Conservation (phyloP, 64 coral and sea anemone species). For the Montipora efflorescens region DNA sequence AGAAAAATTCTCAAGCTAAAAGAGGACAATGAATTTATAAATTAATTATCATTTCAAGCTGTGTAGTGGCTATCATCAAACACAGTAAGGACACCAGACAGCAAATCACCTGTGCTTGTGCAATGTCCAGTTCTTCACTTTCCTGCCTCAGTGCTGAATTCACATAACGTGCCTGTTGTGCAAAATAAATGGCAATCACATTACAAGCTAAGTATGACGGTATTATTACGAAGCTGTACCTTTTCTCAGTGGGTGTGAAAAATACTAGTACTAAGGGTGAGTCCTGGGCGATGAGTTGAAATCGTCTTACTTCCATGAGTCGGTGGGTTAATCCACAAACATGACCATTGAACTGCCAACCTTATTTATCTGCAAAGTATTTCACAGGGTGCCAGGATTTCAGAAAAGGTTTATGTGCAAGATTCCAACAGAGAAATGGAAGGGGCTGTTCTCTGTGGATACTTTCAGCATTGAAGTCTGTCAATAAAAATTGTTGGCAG, state of each 20-base stretch:
- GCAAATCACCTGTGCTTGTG: constrained; percentile 58
- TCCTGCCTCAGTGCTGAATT: constrained; percentile 90
- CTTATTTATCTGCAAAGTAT: no score
- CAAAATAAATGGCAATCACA: not conserved
- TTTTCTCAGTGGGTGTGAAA: not conserved
- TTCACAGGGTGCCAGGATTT: no score
- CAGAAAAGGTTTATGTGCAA: no score
- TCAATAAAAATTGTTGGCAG: no score
- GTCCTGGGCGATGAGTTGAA: not conserved
- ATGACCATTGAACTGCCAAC: no score
- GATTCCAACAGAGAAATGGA: no score
- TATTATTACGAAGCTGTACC: no score
- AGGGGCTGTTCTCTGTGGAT: no score
- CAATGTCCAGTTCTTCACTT: constrained; percentile 71
- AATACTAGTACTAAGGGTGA: not conserved
- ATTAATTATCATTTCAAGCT: not conserved
- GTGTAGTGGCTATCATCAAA: not conserved
- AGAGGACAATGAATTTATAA: not conserved
- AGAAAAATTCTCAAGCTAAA: constrained; percentile 8
- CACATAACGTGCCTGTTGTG: constrained; percentile 77
- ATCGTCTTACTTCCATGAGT: no score
- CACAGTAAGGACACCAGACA: not conserved
- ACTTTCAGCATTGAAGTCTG: no score
- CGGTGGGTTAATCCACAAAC: no score
- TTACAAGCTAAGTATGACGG: not conserved